phyloP scores from a whole-genome alignment of 2,888 invertebrate species.

The Aethes cnicana region DNA sequence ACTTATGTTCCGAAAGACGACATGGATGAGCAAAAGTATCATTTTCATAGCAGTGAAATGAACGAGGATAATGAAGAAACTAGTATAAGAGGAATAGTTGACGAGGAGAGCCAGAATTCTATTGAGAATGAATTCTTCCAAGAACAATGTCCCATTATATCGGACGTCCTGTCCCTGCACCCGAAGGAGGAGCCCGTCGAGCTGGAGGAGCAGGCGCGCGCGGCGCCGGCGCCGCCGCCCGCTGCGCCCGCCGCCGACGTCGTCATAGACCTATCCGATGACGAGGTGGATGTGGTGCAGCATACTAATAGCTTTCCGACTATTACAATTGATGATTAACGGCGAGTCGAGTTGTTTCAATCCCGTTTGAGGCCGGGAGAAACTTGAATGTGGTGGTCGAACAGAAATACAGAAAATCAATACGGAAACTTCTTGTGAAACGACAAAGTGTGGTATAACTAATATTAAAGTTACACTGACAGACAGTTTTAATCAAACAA shows the following conservation, averaged over 20 bases:
- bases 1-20: constrained; percentile 66
- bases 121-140: constrained; percentile 50
- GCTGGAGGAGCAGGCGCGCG: constrained; percentile 22
- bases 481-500: too few relatives aligned
- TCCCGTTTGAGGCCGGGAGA: too few relatives aligned
- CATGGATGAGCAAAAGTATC: constrained; percentile 70
- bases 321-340: constrained; percentile 19
- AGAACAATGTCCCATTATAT: constrained; percentile 69
- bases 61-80: constrained; percentile 45
- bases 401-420: too few relatives aligned
- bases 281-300: background rate
- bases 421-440: too few relatives aligned
- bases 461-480: too few relatives aligned
- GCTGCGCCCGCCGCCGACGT: constrained; percentile 56
- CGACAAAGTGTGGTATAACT: too few relatives aligned
- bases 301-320: background rate
- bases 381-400: too few relatives aligned
- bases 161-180: constrained; percentile 68
- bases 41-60: constrained; percentile 62
- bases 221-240: constrained; percentile 35
- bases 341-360: too few relatives aligned
- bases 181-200: constrained; percentile 43
- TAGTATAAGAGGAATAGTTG: constrained; percentile 33
- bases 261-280: constrained; percentile 22
- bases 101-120: constrained; percentile 47